phyloP scores from a whole-genome alignment of 2,888 invertebrate genomes.

The Meteorus colon region DNA sequence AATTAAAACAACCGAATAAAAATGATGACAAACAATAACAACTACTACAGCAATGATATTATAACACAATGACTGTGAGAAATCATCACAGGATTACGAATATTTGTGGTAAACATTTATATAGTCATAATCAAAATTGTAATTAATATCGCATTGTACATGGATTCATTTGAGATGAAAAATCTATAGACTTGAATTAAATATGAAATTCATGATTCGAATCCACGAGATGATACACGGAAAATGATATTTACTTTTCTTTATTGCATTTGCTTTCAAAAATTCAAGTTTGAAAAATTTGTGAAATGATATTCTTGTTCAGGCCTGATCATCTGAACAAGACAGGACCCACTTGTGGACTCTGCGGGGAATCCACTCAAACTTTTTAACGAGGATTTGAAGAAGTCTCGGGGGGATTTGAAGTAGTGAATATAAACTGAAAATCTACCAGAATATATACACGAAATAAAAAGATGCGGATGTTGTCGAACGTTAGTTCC shows the following conservation, averaged over 20 bases:
- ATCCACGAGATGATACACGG: not conserved
- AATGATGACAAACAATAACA: slow-evolving; percentile 8
- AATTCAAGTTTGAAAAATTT: slow-evolving; percentile 8
- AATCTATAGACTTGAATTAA: too few relatives aligned
- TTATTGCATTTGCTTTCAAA: not conserved
- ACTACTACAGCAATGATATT: not conserved
- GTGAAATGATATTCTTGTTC: slow-evolving; percentile 20
- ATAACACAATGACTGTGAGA: not conserved
- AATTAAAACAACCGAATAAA: slow-evolving; percentile 40
- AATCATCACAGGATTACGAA: too few relatives aligned
- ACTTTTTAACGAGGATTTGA: slow-evolving; percentile 67
- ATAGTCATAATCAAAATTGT: too few relatives aligned
- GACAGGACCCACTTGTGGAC: slow-evolving; percentile 50
- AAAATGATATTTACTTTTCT: not conserved
- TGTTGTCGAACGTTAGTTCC: not conserved
- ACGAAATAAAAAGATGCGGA: slow-evolving; percentile 36
- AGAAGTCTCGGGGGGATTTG: slow-evolving; percentile 51
- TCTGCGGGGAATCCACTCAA: slow-evolving; percentile 57
- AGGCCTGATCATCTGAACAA: not conserved
- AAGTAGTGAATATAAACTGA: slow-evolving; percentile 38
- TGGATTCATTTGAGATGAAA: too few relatives aligned
- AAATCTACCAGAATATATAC: slow-evolving; percentile 33
- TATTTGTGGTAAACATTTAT: not conserved
- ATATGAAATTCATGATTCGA: too few relatives aligned
- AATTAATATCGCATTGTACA: too few relatives aligned